Base-by-base conservation (phyloP, 1,140 invertebrate species). In the Drosophila serrata region DNA sequence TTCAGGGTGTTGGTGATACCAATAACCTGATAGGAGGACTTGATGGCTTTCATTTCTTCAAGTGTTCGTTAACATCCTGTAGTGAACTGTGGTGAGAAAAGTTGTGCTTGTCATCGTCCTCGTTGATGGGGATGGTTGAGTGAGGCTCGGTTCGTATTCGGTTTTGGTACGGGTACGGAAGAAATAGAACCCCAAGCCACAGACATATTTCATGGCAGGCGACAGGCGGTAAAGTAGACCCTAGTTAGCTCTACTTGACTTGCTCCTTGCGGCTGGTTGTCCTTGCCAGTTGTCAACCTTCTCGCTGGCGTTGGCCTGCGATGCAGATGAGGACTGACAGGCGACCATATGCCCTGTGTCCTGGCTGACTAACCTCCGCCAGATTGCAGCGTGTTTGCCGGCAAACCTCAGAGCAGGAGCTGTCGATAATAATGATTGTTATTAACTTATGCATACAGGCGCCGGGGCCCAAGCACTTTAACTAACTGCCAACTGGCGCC, bases 401-500 rank as follows among this genome's bases (percentile, higher is more conserved):
- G 43, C 51, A 58, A 67, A 60, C 73, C 62, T 39, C 53, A 49
- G 29, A 40, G 39, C 55, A 65, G 67, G 58, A 72, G 74, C 72
- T 63, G 57, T 87, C 84, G 79, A 87, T 87, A 82, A 51, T 88
- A 88, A 82, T 87, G 67, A 87, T 87, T 79, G 79, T 87, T 88
- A 88, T 87, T 87, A 88, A 82, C 68, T 80, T 87, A 88, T 65
- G 51, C 57, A 59, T 57, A 43, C 37, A 37, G 62, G 17, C 49
- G 51, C 27, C 42, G 40, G 35, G 37, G 48, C 46, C 46, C 61
- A 58, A 63, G 70, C 79, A 76, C 82, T 86, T 79, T 62, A 80
- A 79, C 67, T 61, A 65, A 75, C 78, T 79, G 70, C 40, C 65
- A 82, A 79, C 81, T 72, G 75, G 43, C 64, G 53, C 56, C 48